Evolutionary conservation across 1,140 invertebrate genomes (phyloP).

Genomic region (Pogonomyrmex barbatus): DNA sequence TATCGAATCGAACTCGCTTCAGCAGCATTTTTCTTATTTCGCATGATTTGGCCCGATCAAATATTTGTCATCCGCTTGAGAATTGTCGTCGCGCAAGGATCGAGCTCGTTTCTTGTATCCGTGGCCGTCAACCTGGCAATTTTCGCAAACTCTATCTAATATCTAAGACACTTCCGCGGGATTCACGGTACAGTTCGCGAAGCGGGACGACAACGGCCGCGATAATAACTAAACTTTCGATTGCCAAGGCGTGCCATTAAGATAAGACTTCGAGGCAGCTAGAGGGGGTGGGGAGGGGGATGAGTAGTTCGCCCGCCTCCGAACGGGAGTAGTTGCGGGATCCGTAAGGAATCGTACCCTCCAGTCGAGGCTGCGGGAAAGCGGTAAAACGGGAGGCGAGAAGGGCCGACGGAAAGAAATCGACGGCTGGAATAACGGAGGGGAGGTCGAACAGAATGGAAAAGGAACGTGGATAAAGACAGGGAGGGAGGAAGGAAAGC

Average conservation of each 20-base stretch:
- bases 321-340: slow-evolving; percentile 47
- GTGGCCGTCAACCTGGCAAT: slow-evolving; percentile 62
- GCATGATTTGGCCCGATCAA: neutral
- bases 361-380: neutral
- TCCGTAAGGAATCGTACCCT: slow-evolving; percentile 42
- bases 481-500: neutral
- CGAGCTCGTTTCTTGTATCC: slow-evolving; percentile 26
- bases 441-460: neutral
- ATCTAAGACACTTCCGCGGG: slow-evolving; percentile 64
- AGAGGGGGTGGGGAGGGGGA: neutral
- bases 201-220: slow-evolving; percentile 70
- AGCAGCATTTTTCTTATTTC: neutral
- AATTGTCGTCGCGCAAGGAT: slow-evolving; percentile 50
- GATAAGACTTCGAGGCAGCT: slow-evolving; percentile 72
- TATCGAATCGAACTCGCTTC: neutral
- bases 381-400: slow-evolving; percentile 14
- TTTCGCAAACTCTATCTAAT: slow-evolving; percentile 68
- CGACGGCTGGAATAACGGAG: slow-evolving; percentile 1
- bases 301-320: neutral
- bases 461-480: slow-evolving; percentile 29
- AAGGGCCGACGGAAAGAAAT: slow-evolving; percentile 22
- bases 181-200: slow-evolving; percentile 56
- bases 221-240: slow-evolving; percentile 81
- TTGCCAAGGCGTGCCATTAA: slow-evolving; percentile 75
- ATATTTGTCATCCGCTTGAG: neutral